These are phyloP conservation scores for Paratilapia polleni DNA, from an alignment of 2,113 vertebrate genomes.

Conservation along the genomic window DNA sequence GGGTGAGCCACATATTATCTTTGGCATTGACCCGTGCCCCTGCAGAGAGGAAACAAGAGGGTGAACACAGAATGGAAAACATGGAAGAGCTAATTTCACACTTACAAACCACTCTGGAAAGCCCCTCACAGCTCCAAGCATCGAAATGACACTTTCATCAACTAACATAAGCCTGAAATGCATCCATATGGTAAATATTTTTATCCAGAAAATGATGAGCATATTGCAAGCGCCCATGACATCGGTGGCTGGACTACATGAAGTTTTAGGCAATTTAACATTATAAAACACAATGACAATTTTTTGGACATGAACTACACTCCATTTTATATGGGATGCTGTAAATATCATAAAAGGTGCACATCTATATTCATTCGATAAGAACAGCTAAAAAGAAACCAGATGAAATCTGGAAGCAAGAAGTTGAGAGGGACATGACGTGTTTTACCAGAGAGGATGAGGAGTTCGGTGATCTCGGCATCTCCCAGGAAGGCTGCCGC, in stretches of 20 bases:
- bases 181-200: neutral
- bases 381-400: neutral
- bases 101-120: neutral
- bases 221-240: neutral
- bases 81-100: neutral
- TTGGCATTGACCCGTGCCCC: slow-evolving; percentile 97
- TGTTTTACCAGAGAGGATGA: slow-evolving; percentile 92
- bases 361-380: neutral
- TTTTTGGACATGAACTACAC: neutral
- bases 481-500: slow-evolving; percentile 95
- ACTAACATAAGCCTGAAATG: neutral
- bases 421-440: neutral
- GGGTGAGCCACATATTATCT: slow-evolving; percentile 99
- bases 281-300: neutral
- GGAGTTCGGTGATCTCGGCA: slow-evolving; percentile 95
- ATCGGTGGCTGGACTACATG: neutral
- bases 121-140: neutral
- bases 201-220: neutral
- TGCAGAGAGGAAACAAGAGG: slow-evolving; percentile 55
- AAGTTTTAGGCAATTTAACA: neutral
- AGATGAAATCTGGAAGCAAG: neutral
- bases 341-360: neutral
- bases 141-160: neutral
- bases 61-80: neutral
- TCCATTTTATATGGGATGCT: neutral